These are phyloP conservation scores for Corythornis madagascariensis DNA, from an alignment of 2,113 vertebrate species.

Conservation along the genomic window DNA sequence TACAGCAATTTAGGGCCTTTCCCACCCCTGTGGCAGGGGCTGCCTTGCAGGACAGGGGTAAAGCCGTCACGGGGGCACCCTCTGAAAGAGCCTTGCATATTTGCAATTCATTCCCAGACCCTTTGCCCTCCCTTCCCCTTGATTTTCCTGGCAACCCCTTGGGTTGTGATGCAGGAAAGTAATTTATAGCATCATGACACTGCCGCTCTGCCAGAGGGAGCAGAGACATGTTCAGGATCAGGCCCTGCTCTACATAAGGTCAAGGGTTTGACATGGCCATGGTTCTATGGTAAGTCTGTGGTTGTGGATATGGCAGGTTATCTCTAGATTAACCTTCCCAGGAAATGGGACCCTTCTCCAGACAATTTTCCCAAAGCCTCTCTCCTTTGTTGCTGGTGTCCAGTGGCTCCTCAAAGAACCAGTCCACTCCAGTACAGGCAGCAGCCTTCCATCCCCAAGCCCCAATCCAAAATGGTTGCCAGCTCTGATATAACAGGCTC, in stretches of 20 bases:
- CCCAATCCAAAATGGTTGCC: neutral
- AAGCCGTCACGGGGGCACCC: neutral
- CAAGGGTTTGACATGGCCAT: accelerated
- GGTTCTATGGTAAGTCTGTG: accelerated
- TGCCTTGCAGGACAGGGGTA: neutral
- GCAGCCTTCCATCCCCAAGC: neutral
- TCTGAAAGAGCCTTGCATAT: neutral
- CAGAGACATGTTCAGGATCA: accelerated
- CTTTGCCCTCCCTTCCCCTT: neutral
- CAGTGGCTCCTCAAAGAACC: neutral
- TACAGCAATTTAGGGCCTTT: neutral
- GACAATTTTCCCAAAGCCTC: neutral
- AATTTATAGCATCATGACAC: neutral
- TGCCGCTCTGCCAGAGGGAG: neutral
- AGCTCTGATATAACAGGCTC: neutral
- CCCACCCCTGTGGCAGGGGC: accelerated
- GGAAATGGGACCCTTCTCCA: neutral
- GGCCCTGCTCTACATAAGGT: neutral
- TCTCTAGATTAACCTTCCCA: neutral
- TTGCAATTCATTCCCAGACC: slow-evolving; percentile 16
- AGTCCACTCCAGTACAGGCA: neutral
- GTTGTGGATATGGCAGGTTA: accelerated
- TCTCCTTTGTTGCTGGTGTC: neutral
- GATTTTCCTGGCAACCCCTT: neutral
- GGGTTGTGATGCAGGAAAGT: neutral